These are phyloP conservation scores for Trichogramma evanescens DNA, from an alignment of 2,888 invertebrate species.

Conservation along the genomic window DNA sequence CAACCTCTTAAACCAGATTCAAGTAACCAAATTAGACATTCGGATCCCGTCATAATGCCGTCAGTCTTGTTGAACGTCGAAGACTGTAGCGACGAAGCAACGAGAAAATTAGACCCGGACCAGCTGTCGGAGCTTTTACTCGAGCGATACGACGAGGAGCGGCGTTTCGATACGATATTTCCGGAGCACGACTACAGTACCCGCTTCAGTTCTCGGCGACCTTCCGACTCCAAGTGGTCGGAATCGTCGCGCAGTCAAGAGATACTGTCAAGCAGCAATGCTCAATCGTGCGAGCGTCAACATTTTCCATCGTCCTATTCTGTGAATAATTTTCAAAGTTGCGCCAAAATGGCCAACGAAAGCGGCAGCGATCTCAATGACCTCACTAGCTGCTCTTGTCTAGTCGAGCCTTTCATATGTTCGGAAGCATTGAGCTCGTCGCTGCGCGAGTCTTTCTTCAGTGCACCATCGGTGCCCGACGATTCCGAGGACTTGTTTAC, in stretches of 20 bases:
- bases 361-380: slow-evolving; percentile 42
- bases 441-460: slow-evolving; percentile 39
- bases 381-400: slow-evolving; percentile 28
- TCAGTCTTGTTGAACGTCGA: slow-evolving; percentile 38
- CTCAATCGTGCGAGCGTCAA: slow-evolving; percentile 24
- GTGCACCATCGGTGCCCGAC: slow-evolving; percentile 37
- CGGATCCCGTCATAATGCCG: slow-evolving; percentile 37
- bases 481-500: slow-evolving; percentile 36
- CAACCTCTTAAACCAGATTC: slow-evolving; percentile 10
- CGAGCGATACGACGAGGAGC: slow-evolving; percentile 10
- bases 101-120: slow-evolving; percentile 4
- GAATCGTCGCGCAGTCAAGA: slow-evolving; percentile 44
- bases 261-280: slow-evolving; percentile 33
- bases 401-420: slow-evolving; percentile 38
- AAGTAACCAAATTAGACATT: slow-evolving; percentile 31
- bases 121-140: slow-evolving; percentile 19
- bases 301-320: slow-evolving; percentile 40
- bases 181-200: slow-evolving; percentile 37
- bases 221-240: slow-evolving; percentile 43
- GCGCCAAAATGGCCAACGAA: slow-evolving; percentile 18
- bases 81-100: slow-evolving; percentile 24
- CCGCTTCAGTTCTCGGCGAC: slow-evolving; percentile 38
- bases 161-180: slow-evolving; percentile 34
- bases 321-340: slow-evolving; percentile 39
- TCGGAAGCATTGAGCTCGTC: slow-evolving; percentile 40